phyloP scores from a whole-genome alignment of 1,140 invertebrate genomes.

The Bombus vancouverensis region DNA sequence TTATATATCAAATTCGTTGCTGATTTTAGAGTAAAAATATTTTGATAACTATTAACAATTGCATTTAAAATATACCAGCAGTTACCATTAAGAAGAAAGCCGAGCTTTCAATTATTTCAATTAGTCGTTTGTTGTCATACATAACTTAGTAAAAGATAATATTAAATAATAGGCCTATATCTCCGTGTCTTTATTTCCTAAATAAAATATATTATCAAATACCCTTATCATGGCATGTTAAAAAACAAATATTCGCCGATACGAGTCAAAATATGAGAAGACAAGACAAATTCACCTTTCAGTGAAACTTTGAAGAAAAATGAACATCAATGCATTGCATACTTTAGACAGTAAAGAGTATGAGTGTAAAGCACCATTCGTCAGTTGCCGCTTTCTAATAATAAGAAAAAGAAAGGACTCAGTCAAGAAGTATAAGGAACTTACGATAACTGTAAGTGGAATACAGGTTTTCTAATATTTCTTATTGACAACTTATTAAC shows the following conservation, averaged over 20 bases:
- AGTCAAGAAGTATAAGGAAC: slow-evolving; percentile 35
- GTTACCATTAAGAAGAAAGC: slow-evolving; percentile 38
- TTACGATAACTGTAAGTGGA: slow-evolving; percentile 52
- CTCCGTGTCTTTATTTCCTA: slow-evolving; percentile 63
- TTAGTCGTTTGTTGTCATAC: slow-evolving; percentile 38
- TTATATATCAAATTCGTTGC: background rate
- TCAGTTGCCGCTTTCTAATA: slow-evolving; percentile 58
- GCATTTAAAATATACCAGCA: slow-evolving; percentile 21
- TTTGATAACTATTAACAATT: slow-evolving; percentile 17
- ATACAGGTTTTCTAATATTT: slow-evolving; percentile 66
- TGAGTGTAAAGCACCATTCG: slow-evolving; percentile 50
- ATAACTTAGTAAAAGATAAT: slow-evolving; percentile 19
- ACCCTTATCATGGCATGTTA: background rate
- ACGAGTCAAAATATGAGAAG: slow-evolving; percentile 50
- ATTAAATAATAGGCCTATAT: slow-evolving; percentile 64
- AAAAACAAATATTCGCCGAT: slow-evolving; percentile 54
- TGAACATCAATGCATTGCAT: slow-evolving; percentile 47
- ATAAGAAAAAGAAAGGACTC: slow-evolving; percentile 20
- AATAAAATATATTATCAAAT: slow-evolving; percentile 48
- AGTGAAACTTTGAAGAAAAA: slow-evolving; percentile 17
- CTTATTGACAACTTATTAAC: slow-evolving; percentile 63
- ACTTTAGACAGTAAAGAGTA: slow-evolving; percentile 57
- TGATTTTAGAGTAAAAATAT: slow-evolving; percentile 29
- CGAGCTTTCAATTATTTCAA: slow-evolving; percentile 27
- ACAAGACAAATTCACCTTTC: slow-evolving; percentile 17